Evolutionary conservation across 2,113 vertebrate genomes (phyloP).

Genomic region (Clinocottus analis): DNA sequence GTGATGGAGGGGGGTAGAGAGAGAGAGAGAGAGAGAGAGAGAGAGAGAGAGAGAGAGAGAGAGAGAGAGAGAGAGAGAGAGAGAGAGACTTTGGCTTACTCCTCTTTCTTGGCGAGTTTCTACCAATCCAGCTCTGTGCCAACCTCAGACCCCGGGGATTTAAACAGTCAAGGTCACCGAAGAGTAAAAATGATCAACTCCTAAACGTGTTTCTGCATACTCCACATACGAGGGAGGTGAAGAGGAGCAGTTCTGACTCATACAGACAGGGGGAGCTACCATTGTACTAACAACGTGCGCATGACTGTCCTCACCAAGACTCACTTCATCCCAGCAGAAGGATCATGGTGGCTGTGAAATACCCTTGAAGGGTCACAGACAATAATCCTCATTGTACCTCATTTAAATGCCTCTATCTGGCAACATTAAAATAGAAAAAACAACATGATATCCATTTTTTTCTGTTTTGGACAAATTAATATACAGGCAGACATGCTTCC

Average conservation of each 20-base stretch:
- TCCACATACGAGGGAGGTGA: constrained; percentile 20
- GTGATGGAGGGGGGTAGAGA: constrained; percentile 49
- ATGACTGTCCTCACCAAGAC: constrained; percentile 37
- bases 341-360: constrained; percentile 37
- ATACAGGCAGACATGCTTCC: neutral
- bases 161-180: constrained; percentile 71
- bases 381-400: constrained; percentile 3
- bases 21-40: constrained; percentile 47
- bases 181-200: constrained; percentile 70
- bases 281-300: constrained; percentile 11
- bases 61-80: constrained; percentile 50
- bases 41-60: too few relatives aligned
- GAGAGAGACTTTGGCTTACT: constrained; percentile 61
- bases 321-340: constrained; percentile 25
- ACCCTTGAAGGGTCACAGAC: constrained; percentile 63
- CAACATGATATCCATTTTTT: neutral
- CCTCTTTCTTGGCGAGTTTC: constrained; percentile 59
- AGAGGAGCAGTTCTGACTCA: constrained; percentile 40
- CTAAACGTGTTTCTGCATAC: constrained; percentile 53
- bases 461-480: neutral
- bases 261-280: constrained; percentile 64
- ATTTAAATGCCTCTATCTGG: neutral
- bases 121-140: constrained; percentile 55
- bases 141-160: constrained; percentile 57
- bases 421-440: neutral